Evolutionary conservation across 2,797 vertebrate genomes (phyloP).

Genomic region (Anabacerthia variegaticeps): DNA sequence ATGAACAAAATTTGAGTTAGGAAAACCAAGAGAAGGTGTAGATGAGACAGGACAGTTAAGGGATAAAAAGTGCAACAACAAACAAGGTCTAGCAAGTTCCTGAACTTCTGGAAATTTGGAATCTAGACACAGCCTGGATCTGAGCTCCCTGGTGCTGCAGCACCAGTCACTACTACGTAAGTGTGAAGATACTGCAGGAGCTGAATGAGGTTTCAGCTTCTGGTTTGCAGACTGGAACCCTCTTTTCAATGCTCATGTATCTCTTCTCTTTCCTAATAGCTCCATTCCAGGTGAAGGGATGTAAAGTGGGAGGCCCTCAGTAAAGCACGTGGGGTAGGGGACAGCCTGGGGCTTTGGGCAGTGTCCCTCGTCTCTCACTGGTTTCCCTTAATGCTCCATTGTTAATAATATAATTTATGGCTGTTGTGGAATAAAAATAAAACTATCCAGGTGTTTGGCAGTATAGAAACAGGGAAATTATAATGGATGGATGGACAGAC

Average conservation of each 20-base stretch:
- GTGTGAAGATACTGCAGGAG: neutral
- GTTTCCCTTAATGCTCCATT: neutral
- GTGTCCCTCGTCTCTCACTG: neutral
- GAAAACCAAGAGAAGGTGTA: neutral
- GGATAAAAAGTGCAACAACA: neutral
- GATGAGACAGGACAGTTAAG: neutral
- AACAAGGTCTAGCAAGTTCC: neutral
- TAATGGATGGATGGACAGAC: neutral
- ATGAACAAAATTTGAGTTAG: neutral
- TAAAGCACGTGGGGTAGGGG: neutral
- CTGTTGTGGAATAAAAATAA: neutral
- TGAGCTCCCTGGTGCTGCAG: neutral
- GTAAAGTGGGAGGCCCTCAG: neutral
- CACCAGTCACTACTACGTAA: fast-evolving
- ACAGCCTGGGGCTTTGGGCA: neutral
- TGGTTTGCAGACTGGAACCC: neutral
- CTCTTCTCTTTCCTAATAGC: neutral
- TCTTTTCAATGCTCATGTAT: neutral
- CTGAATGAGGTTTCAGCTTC: neutral
- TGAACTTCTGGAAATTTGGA: neutral
- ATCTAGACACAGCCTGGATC: neutral
- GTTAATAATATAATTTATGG: neutral
- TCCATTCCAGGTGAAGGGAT: fast-evolving
- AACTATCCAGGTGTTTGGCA: neutral
- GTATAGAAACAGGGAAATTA: neutral